Evolutionary conservation across 2,113 vertebrate species (phyloP).

Genomic region (Neopipo cinnamomea): DNA sequence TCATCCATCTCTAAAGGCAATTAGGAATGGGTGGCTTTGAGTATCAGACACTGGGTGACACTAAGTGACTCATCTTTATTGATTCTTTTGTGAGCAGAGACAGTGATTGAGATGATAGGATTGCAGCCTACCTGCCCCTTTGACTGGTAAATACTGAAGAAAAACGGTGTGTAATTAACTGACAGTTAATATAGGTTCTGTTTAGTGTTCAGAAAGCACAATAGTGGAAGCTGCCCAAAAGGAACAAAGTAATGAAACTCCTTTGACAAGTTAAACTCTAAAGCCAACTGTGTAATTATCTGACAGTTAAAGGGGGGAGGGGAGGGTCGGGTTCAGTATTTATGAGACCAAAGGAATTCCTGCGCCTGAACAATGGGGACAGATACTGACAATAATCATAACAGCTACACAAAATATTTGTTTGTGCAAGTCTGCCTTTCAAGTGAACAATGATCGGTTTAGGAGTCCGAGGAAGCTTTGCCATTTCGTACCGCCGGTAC

Average conservation of each 20-base stretch:
- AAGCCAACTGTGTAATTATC: constrained; percentile 80
- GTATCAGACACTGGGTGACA: constrained; percentile 83
- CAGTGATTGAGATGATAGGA: constrained; percentile 87
- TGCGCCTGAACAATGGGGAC: constrained; percentile 56
- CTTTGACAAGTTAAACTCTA: constrained; percentile 81
- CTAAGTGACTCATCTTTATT: constrained; percentile 88
- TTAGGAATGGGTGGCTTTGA: constrained; percentile 90
- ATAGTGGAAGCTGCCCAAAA: constrained; percentile 77
- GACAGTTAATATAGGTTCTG: constrained; percentile 90
- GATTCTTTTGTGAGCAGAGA: constrained; percentile 82
- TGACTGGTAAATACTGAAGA: constrained; percentile 88
- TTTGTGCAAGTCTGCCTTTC: constrained; percentile 45
- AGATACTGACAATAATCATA: constrained; percentile 67
- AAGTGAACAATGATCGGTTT: not conserved
- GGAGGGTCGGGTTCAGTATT: constrained; percentile 38
- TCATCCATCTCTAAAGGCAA: constrained; percentile 90
- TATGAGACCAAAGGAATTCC: constrained; percentile 73
- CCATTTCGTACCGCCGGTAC: not conserved
- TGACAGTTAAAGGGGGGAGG: constrained; percentile 66
- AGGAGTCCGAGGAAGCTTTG: not conserved
- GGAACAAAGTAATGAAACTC: constrained; percentile 76
- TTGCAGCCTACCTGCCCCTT: constrained; percentile 79
- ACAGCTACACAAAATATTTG: constrained; percentile 61
- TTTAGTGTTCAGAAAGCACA: constrained; percentile 81
- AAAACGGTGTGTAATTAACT: constrained; percentile 92